Evolutionary conservation across 1,140 invertebrate genomes (phyloP).

Genomic region (Prorops nasuta): DNA sequence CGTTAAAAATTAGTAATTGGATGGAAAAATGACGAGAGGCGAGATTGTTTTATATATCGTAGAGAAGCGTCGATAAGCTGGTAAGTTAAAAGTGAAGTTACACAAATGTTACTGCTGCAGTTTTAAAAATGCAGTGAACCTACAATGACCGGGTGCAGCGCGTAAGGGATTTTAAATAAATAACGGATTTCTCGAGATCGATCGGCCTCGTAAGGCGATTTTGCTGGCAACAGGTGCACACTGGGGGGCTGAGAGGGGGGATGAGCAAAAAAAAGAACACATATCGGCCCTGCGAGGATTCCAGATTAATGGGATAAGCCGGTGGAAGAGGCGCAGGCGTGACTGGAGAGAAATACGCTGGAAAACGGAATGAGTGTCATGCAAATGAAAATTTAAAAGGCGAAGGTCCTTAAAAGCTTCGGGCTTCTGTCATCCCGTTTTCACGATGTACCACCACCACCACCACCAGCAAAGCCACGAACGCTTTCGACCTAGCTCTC

Average conservation of each 20-base stretch:
- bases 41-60: no score
- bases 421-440: no score
- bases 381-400: not conserved
- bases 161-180: constrained; percentile 30
- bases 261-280: not conserved
- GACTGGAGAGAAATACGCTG: constrained; percentile 4
- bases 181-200: constrained; percentile 15
- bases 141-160: no score
- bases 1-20: no score
- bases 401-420: not conserved
- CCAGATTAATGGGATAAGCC: constrained; percentile 25
- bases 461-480: no score
- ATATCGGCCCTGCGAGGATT: constrained; percentile 22
- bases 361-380: not conserved
- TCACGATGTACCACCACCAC: no score
- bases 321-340: constrained; percentile 5
- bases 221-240: constrained; percentile 26
- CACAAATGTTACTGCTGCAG: no score
- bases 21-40: no score
- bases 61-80: no score
- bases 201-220: constrained; percentile 20
- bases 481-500: no score
- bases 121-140: no score
- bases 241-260: not conserved
- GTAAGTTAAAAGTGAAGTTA: no score